Conservation (phyloP, 1,140 invertebrate genomes). For the Trypoxylus dichotomus region DNA sequence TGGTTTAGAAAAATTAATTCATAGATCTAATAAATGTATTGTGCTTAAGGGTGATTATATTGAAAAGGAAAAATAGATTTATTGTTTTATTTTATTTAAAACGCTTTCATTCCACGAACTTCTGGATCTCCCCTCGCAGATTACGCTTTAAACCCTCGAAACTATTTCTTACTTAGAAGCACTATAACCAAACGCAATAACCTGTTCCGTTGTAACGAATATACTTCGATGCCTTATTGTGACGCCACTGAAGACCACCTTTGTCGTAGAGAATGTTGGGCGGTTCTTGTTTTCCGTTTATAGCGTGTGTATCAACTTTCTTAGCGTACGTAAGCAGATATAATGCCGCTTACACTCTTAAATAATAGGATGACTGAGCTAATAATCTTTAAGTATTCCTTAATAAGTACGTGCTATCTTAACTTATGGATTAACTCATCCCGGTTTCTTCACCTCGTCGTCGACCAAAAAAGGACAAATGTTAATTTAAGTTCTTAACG, state of each 20-base stretch:
- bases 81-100: too few species aligned
- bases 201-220: too few species aligned
- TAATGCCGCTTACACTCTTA: not conserved
- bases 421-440: not conserved
- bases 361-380: slow-evolving; percentile 2
- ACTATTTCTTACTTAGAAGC: too few species aligned
- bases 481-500: not conserved
- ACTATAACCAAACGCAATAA: too few species aligned
- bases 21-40: too few species aligned
- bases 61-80: too few species aligned
- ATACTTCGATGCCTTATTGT: too few species aligned
- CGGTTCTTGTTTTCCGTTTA: not conserved
- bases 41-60: too few species aligned
- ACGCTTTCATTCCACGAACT: too few species aligned
- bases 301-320: not conserved
- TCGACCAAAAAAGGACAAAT: not conserved
- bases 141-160: too few species aligned
- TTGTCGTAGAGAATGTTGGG: not conserved
- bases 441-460: not conserved
- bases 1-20: too few species aligned
- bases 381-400: slow-evolving; percentile 2
- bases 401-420: not conserved
- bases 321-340: not conserved
- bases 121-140: too few species aligned
- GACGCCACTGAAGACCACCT: not conserved